Percentiles rank a stretch among this genome's conserved stretches.
Evolutionary conservation across 64 coral and sea anemone genomes (phyloP).

Genomic region (Pocillopora verrucosa): DNA sequence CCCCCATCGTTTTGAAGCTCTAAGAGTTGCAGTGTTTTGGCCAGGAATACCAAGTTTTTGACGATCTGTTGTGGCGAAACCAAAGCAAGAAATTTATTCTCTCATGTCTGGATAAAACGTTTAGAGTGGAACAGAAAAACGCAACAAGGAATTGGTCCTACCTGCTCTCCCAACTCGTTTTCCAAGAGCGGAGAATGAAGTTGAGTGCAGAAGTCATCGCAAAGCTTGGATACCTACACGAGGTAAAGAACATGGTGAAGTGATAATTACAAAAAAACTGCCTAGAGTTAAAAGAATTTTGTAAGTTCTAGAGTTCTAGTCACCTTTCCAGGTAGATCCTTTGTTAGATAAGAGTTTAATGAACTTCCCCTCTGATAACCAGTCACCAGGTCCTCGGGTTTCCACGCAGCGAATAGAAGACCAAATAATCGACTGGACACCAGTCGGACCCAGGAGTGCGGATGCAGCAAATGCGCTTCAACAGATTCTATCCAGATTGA

Average conservation of each 20-base stretch:
- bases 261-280: not conserved
- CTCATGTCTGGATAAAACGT: too few species aligned
- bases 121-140: too few species aligned
- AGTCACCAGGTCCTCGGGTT: slow-evolving; percentile 57
- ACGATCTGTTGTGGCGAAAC: slow-evolving; percentile 55
- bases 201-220: slow-evolving; percentile 61
- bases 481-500: slow-evolving; percentile 67
- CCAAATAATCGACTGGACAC: slow-evolving; percentile 77
- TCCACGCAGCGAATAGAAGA: slow-evolving; percentile 73
- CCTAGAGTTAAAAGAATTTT: not conserved
- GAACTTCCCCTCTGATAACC: slow-evolving; percentile 1
- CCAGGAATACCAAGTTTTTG: slow-evolving; percentile 82
- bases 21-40: slow-evolving; percentile 56
- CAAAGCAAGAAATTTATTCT: not conserved
- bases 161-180: slow-evolving; percentile 91
- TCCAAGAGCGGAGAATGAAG: slow-evolving; percentile 70
- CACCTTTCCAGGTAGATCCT: slow-evolving; percentile 57
- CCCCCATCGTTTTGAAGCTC: not conserved
- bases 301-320: too few species aligned
- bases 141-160: not conserved
- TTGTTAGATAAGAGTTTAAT: slow-evolving; percentile 30
- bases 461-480: slow-evolving; percentile 61
- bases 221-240: slow-evolving; percentile 62
- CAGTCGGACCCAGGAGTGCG: slow-evolving; percentile 87
- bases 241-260: not conserved